These are phyloP conservation scores for Yponomeuta malinellus DNA, from an alignment of 2,888 invertebrate genomes.

Conservation along the genomic window DNA sequence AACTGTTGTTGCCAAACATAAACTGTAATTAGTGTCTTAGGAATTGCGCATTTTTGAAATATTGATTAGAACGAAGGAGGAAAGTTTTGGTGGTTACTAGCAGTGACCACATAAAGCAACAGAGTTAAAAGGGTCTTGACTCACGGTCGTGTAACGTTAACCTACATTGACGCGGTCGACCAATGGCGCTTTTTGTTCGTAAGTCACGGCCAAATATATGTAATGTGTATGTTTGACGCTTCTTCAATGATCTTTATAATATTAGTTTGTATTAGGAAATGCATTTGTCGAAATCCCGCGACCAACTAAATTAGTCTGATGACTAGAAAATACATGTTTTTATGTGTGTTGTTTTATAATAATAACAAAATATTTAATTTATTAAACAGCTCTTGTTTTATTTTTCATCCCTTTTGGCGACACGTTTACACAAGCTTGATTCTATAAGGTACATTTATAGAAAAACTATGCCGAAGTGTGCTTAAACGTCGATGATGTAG, in stretches of 20 bases:
- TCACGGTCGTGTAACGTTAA: too few species aligned
- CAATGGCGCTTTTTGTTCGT: not conserved
- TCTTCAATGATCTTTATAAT: slow-evolving; percentile 6
- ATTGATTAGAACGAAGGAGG: too few species aligned
- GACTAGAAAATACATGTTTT: slow-evolving; percentile 70
- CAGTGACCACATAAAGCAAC: too few species aligned
- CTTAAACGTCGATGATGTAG: too few species aligned
- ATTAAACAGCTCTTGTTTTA: slow-evolving; percentile 55
- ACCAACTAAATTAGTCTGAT: slow-evolving; percentile 36
- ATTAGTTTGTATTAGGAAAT: slow-evolving; percentile 17
- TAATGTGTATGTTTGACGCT: not conserved
- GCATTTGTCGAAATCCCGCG: slow-evolving; percentile 21
- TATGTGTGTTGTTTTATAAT: slow-evolving; percentile 62
- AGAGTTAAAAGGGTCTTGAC: too few species aligned
- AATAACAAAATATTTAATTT: slow-evolving; percentile 72
- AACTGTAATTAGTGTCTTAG: too few species aligned
- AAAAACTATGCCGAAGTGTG: too few species aligned
- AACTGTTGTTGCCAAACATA: too few species aligned
- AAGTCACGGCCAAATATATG: not conserved
- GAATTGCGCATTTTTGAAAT: too few species aligned
- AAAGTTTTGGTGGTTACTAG: too few species aligned
- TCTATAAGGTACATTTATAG: not conserved
- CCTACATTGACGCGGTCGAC: too few species aligned
- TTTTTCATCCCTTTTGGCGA: slow-evolving; percentile 36
- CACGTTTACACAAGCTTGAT: not conserved